Conservation (phyloP, 2,888 invertebrate genomes). For the Allacma fusca region DNA sequence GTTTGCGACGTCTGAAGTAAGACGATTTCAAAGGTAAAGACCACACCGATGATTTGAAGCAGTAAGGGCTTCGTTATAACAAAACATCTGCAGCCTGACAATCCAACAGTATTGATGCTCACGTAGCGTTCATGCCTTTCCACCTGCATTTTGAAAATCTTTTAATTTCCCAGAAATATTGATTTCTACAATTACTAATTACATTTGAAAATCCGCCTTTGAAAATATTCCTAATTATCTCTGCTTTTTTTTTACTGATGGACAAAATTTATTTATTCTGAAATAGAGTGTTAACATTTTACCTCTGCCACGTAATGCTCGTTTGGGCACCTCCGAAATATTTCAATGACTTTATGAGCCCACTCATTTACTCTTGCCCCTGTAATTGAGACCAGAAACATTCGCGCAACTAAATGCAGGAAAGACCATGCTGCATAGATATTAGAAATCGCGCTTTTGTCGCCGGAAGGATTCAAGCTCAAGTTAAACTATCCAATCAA, state of each 20-base stretch:
- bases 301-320: neutral
- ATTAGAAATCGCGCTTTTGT: neutral
- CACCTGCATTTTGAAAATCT: conserved; percentile 23
- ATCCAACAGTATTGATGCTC: conserved; percentile 9
- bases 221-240: too few relatives aligned
- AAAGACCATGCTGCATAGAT: conserved; percentile 29
- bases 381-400: neutral
- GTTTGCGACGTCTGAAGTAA: conserved; percentile 34
- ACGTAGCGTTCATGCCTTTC: conserved; percentile 28
- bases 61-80: conserved; percentile 36
- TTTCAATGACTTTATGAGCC: conserved; percentile 15
- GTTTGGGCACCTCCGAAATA: conserved; percentile 11
- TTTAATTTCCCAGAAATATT: too few relatives aligned
- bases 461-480: neutral
- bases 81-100: conserved; percentile 31
- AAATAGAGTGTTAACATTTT: neutral
- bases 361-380: neutral
- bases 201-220: too few relatives aligned
- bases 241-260: too few relatives aligned
- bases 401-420: conserved; percentile 18
- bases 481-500: too few relatives aligned
- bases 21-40: conserved; percentile 43
- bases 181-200: too few relatives aligned
- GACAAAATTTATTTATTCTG: too few relatives aligned
- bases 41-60: conserved; percentile 34